Evolutionary conservation across 92 coral and sea anemone genomes (phyloP), one percentile per base, ranked within the genome.

Genomic region (Phymanthus crucifer): DNA sequence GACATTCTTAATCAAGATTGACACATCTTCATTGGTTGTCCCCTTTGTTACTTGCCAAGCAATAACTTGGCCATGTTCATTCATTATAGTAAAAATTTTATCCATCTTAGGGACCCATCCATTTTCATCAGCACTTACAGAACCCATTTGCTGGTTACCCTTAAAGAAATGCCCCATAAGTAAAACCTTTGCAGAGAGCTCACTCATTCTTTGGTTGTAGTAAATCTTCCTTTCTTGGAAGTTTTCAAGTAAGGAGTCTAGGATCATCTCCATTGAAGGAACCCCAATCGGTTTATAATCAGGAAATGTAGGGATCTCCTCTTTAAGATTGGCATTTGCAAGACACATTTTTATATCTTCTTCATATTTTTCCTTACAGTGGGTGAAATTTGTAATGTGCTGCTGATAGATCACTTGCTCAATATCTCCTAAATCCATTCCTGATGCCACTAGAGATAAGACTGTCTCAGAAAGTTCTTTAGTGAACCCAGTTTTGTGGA

Each of bases 181-280:
- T n/a, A 89, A 72, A 65, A 75, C 69, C 72, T 75, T 79, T 48
- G 90, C 93, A 10, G 93, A 76, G 67, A 89, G 85, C 66, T 89
- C 93, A 66, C 93, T 89, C 93, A 89, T 89, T 40, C 93, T 82
- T 57, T 89, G 93, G 21, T 70, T 68, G 48, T 89, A 89, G 79
- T 77, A 89, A 43, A 29, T 72, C 66, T 78, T 77, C 43, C 74
- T 78, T 21, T 88, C 93, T 47, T 82, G 84, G 61, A 75, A 86
- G 78, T 78, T 83, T 14, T 84, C 82, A 2, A 86, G 90, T 35
- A 89, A 78, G 32, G 87, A 86, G 9, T 78, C 85, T 66, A 89
- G 82, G 34, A 87, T 85, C 69, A 88, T 89, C 75, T 89, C 93
- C 83, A 89, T 73, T 14, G 93, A 89, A 6, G 93, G 93, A 50